Conservation (phyloP, 2,888 invertebrate genomes). For the Cylindroiulus punctatus region DNA sequence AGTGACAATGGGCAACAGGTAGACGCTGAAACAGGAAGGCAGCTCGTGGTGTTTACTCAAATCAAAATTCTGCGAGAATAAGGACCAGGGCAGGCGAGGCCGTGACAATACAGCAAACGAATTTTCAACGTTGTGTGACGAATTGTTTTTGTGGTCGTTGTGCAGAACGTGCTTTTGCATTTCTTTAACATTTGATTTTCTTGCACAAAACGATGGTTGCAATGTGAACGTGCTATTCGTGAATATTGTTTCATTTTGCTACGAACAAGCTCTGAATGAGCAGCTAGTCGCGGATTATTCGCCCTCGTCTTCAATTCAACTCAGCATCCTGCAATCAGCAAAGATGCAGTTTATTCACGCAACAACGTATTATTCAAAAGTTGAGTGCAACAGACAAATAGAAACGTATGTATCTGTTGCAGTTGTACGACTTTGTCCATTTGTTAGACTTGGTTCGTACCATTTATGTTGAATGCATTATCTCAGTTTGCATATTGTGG, state of each 20-base stretch:
- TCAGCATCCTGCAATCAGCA: too few relatives aligned
- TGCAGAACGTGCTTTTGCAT: not conserved
- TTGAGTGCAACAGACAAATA: too few relatives aligned
- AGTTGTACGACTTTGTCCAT: too few relatives aligned
- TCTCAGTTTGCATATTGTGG: too few relatives aligned
- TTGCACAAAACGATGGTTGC: not conserved
- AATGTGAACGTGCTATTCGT: not conserved
- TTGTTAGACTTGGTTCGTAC: too few relatives aligned
- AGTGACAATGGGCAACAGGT: not conserved
- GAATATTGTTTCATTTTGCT: not conserved
- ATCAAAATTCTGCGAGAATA: not conserved
- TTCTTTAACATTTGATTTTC: slow-evolving; percentile 15
- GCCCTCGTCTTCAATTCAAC: too few relatives aligned
- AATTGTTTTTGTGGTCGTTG: not conserved
- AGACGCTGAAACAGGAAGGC: not conserved
- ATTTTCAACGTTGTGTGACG: not conserved
- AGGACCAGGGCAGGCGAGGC: not conserved
- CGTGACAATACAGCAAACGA: not conserved
- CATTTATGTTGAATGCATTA: too few relatives aligned
- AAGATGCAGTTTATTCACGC: too few relatives aligned
- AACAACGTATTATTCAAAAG: too few relatives aligned
- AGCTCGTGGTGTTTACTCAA: not conserved
- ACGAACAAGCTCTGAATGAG: not conserved
- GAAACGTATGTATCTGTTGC: too few relatives aligned
- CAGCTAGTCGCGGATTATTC: too few relatives aligned